A percentile compares a stretch with the other conserved stretches of the same genome.
phyloP scores from a whole-genome alignment of 2,113 vertebrate genomes.

The Reinhardtius hippoglossoides region DNA sequence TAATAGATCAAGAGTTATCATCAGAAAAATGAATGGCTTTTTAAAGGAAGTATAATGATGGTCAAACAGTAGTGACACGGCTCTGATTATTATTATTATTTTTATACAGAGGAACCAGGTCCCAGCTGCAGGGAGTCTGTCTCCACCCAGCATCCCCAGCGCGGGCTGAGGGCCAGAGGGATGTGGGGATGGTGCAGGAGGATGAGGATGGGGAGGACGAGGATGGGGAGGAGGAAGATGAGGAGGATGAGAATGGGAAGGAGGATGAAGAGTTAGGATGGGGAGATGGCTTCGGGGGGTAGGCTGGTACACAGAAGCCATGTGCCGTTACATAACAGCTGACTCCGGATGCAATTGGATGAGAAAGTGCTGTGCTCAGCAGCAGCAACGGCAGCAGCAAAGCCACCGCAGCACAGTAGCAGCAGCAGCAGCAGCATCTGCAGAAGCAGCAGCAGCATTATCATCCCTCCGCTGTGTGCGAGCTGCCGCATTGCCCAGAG shows the following conservation, averaged over 20 bases:
- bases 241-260: not conserved
- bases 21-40: not conserved
- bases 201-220: not conserved
- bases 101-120: not conserved
- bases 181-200: constrained; percentile 25
- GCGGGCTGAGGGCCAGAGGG: constrained; percentile 53
- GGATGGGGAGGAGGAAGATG: not conserved
- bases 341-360: constrained; percentile 44
- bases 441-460: not conserved
- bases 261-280: not conserved
- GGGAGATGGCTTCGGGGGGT: not conserved
- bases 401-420: constrained; percentile 12
- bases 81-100: not conserved
- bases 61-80: not conserved
- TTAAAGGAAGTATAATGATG: not conserved
- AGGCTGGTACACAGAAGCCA: constrained; percentile 33
- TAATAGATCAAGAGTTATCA: constrained; percentile 1
- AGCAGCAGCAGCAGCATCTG: not conserved
- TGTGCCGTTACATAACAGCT: constrained; percentile 78
- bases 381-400: constrained; percentile 2
- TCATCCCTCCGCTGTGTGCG: not conserved
- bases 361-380: constrained; percentile 32
- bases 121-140: not conserved
- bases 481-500: constrained; percentile 45
- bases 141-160: constrained; percentile 19